Evolutionary conservation across 1,140 invertebrate species (phyloP), one percentile per base, ranked within the genome.

Genomic region (Phenacoccus solenopsis): DNA sequence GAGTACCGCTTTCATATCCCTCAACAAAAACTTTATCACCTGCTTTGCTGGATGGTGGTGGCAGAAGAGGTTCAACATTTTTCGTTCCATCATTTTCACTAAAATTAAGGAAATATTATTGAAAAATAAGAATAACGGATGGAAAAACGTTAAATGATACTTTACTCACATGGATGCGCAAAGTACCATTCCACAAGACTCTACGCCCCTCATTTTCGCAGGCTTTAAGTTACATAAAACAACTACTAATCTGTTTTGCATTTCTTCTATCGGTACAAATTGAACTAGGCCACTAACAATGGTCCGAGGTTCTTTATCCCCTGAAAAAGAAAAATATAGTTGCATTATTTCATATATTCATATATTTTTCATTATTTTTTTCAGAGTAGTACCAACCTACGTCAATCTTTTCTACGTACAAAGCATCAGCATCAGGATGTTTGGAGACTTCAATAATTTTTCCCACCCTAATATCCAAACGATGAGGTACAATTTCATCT

Each of bases 331-430:
- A 70, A 69, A 67, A 56, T 32, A 28, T 24, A 28, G 7, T 72
- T n/a, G 24, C 61, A 12, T 64, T 30, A 67, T 2, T 4, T 16
- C 24, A 69, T 28, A n/a, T 1, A n/a, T 7, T 1, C 5, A 69
- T 16, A 59, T 24, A 59, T n/a, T n/a, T n/a, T n/a, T n/a, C n/a
- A n/a, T n/a, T n/a, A 59, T 59, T 59, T 9, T 20, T 9, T 9
- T 59, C 22, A 59, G 5, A 59, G 5, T 59, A 59, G n/a, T 64
- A 25, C 69, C 28, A 56, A 77, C 86, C 90, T 68, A 93, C 76
- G 80, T 93, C 90, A 76, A 98, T 94, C 79, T 95, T 89, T 77
- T 97, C 91, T 12, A 98, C 88, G 81, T 98, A 98, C 0, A 98
- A 81, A 57, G 87, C 83, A 80, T 98, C 96, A 24, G 96, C 96